phyloP scores from a whole-genome alignment of 2,797 vertebrate species.

The Ctenosaura bakeri region DNA sequence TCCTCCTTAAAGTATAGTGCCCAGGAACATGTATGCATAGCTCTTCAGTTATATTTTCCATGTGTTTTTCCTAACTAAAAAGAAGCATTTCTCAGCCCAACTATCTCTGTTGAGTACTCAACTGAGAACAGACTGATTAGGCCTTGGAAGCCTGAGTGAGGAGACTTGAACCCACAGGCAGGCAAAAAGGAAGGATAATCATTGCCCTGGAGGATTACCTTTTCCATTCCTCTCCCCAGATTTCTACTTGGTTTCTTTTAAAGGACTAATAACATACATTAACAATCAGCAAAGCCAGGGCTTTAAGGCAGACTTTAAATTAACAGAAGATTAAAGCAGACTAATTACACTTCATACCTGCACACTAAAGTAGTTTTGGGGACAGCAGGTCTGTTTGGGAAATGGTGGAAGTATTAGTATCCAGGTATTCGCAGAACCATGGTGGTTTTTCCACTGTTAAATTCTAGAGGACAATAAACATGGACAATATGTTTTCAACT shows the following conservation, averaged over 20 bases:
- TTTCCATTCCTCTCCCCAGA: slow-evolving; percentile 10
- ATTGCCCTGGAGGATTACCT: not conserved
- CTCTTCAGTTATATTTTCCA: not conserved
- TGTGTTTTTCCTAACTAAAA: not conserved
- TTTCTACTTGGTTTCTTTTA: slow-evolving; percentile 20
- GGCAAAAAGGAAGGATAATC: slow-evolving; percentile 6
- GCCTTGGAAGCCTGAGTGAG: not conserved
- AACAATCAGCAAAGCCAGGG: slow-evolving; percentile 8
- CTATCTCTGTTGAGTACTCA: not conserved
- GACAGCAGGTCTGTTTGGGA: not conserved
- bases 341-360: slow-evolving; percentile 16
- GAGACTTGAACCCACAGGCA: not conserved
- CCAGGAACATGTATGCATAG: not conserved
- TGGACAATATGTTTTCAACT: not conserved
- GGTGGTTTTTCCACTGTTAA: not conserved
- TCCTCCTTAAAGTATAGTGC: not conserved
- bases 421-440: not conserved
- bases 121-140: not conserved
- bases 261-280: slow-evolving; percentile 24
- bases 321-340: not conserved
- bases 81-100: not conserved
- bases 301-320: slow-evolving; percentile 8
- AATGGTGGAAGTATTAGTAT: not conserved
- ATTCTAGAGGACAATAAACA: not conserved
- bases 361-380: slow-evolving; percentile 12